Evolutionary conservation across 2,113 vertebrate genomes (phyloP), one percentile per base, ranked within the genome.

Genomic region (Emberiza fucata): DNA sequence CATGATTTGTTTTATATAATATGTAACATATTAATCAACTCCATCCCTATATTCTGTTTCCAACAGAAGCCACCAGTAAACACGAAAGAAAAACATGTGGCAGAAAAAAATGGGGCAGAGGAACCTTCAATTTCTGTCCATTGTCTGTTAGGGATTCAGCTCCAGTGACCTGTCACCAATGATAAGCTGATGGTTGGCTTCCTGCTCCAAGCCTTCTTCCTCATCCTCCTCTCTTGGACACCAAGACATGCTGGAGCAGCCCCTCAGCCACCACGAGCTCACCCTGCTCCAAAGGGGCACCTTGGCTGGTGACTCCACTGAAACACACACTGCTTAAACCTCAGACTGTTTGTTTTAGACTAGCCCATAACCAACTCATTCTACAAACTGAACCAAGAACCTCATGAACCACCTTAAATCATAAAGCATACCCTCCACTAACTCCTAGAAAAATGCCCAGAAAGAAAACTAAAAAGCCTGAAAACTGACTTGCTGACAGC

Each of bases 21-120:
- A 47, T 0, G 0, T 42, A 66, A 72, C 9, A 24, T 22, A 23
- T 73, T n/a, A 40, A 7, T 71, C 29, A 64, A 17, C 27, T 66
- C 47, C 56, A 54, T 44, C 29, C 35, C 48, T 51, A 14, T 1
- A 1, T 48, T 51, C 54, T 57, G 29, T 47, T 59, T 77, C 59
- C 6, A 3, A 5, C 17, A 77, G 45, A 65, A 51, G 11, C 6
- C 77, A 72, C 16, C 2, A 12, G 40, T 44, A 81, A 88, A 39
- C 17, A 18, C 2, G 4, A 68, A 69, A 66, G 8, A 33, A 76
- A 76, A 88, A 77, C 8, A 23, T 4, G 0, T 18, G 21, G n/a
- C n/a, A n/a, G n/a, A n/a, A n/a, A 72, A n/a, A 86, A 86, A 89
- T 15, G 9, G 27, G 42, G 8, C 24, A 83, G 53, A 44, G 18